Evolutionary conservation across 1,140 invertebrate genomes (phyloP).

Genomic region (Drosophila cardini): DNA sequence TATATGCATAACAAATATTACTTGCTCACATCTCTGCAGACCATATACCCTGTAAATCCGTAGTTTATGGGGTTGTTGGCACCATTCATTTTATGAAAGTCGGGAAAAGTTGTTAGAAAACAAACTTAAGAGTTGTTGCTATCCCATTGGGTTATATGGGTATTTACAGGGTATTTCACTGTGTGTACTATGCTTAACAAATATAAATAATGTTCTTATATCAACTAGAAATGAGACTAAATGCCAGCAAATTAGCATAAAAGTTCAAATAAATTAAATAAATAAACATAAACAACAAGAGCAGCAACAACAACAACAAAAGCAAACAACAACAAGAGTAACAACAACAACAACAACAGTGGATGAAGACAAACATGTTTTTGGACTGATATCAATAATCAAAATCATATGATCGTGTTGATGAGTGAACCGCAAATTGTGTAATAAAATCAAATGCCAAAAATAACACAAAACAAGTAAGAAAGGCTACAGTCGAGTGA

Average conservation of each 20-base stretch:
- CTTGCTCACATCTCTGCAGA: constrained; percentile 14
- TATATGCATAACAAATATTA: constrained; percentile 12
- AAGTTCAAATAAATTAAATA: constrained; percentile 55
- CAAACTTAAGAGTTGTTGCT: neutral
- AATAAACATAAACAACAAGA: constrained; percentile 55
- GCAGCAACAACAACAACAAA: constrained; percentile 24
- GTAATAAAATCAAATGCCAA: constrained; percentile 54
- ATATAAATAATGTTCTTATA: constrained; percentile 45
- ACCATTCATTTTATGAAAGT: neutral
- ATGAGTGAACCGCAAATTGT: constrained; percentile 46
- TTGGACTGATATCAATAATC: constrained; percentile 50
- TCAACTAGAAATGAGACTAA: constrained; percentile 50
- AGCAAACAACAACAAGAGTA: constrained; percentile 1
- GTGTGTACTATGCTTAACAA: neutral
- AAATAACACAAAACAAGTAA: constrained; percentile 24
- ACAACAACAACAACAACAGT: constrained; percentile 12
- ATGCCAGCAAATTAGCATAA: constrained; percentile 65
- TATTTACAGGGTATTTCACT: neutral
- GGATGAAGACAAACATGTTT: constrained; percentile 19
- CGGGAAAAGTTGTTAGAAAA: neutral
- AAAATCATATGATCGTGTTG: constrained; percentile 66
- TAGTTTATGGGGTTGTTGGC: neutral
- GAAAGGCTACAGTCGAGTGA: too few species aligned
- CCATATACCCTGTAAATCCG: neutral
- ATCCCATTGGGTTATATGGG: neutral